These are phyloP conservation scores for Empis livida DNA, from an alignment of 2,888 invertebrate genomes.

Conservation along the genomic window DNA sequence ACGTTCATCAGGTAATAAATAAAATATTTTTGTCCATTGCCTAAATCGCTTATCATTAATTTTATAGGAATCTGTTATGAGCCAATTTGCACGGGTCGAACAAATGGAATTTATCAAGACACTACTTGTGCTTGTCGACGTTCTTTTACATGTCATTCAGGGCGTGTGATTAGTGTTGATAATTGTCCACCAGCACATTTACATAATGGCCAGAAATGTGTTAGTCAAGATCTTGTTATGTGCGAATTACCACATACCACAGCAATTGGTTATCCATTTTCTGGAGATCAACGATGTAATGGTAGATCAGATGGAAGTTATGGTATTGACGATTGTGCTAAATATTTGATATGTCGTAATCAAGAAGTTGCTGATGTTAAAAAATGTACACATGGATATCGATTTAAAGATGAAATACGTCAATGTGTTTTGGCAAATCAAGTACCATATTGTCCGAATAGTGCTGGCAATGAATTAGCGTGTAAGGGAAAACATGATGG, in stretches of 20 bases:
- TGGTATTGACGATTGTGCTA: conserved; percentile 21
- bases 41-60: not conserved
- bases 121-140: conserved; percentile 44
- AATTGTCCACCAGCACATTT: conserved; percentile 38
- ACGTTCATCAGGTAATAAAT: conserved; percentile 32
- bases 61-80: conserved; percentile 42
- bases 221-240: conserved; percentile 31
- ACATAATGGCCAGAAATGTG: conserved; percentile 41
- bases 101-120: conserved; percentile 45
- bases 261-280: conserved; percentile 22
- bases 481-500: conserved; percentile 24
- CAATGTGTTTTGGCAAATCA: conserved; percentile 19
- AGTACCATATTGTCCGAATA: conserved; percentile 13
- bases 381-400: conserved; percentile 21
- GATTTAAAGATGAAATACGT: conserved; percentile 19
- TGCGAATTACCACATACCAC: conserved; percentile 38
- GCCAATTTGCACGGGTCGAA: conserved; percentile 43
- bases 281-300: conserved; percentile 20
- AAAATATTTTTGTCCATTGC: not conserved
- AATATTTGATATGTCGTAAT: conserved; percentile 23
- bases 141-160: conserved; percentile 39
- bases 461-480: conserved; percentile 8
- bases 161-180: conserved; percentile 38
- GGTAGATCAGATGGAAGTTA: conserved; percentile 24
- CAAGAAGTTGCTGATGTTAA: conserved; percentile 22